Base-by-base conservation (phyloP, 2,113 vertebrate species). In the Nibea coibor region DNA sequence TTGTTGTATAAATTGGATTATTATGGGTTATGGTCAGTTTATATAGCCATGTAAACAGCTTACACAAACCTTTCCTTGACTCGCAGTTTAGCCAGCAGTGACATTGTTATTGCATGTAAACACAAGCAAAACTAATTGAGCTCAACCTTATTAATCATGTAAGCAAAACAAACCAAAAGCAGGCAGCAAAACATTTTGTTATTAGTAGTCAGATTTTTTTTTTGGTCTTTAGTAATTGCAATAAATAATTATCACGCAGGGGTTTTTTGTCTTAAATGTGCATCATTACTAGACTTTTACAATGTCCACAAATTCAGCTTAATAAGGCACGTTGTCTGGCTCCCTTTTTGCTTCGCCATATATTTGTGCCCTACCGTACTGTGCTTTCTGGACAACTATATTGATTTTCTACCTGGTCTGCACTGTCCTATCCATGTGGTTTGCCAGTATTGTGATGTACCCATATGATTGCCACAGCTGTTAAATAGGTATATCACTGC, bases 391-490 rank as follows among this genome's bases (percentile, higher is more conserved):
- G 12, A n/a, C 42, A 79, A 57, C 15, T 10, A 26, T 20, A n/a
- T 64, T 74, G 16, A 63, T 78, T 62, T 43, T 19, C 14, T 43
- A 50, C 45, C n/a, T 51, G 24, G n/a, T 62, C 48, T 75, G 50
- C 5, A 2, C 54, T 45, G 0, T 14, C 31, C 53, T 58, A 28
- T 68, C 43, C 0, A 65, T 74, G 74, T 57, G 28, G 7, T 62
- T 28, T 24, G 50, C 35, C 67, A 20, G n/a, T 39, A 63, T 61
- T 0, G 17, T 57, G 50, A 47, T 68, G 39, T 63, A 43, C 22
- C 42, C 64, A 45, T n/a, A 10, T 73, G 58, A 82, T 62, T 65
- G 63, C 45, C 72, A 66, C 24, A 62, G 72, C 43, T 75, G 65
- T 6, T 59, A 59, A 78, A 76, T 22, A 15, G 17, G 26, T 63